Base-by-base conservation (phyloP, 1,140 invertebrate genomes). In the Drosophila biarmipes region DNA sequence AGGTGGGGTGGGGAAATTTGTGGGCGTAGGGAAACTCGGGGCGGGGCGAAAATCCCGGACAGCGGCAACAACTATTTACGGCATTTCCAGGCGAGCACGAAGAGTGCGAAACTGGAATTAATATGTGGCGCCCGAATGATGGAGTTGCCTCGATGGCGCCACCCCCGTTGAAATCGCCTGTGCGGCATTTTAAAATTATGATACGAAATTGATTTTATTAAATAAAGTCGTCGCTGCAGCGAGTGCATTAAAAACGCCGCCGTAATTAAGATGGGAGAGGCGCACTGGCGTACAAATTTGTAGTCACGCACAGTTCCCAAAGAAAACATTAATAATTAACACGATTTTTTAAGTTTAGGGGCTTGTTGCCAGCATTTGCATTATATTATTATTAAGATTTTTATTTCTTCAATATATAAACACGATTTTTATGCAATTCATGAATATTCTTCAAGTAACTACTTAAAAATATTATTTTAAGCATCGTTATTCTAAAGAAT, bases 81-180 rank as follows among this genome's bases (percentile, higher is more conserved):
- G 84, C 85, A 87, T 87, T 86, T 87, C 56, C 82, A 63, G 62
- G 61, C 48, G 45, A 67, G 64, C 46, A 68, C 73, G 49, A 64
- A 42, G 54, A 78, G 82, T 89, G 84, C 84, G 84, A 87, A 87
- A 80, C 57, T 84, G 84, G 84, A 87, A 87, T 87, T 87, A 87
- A 87, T 87, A 87, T 87, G 84, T 87, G 75, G 84, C 84, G 89
- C 84, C 84, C 84, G 53, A 62, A 59, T 71, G 61, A 74, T 57
- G 75, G 72, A 87, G 78, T 78, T 87, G 73, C 73, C 73, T 31
- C 58, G 52, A 58, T 59, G 57, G 40, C 31, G 11, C 29, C 37
- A 11, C 2, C 7, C 24, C 45, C 52, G 5, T 19, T 11, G 17
- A 35, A 35, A 10, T 31, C 15, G 10, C n/a, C 6, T 46, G 46